Evolutionary conservation across 2,888 invertebrate genomes (phyloP).

Genomic region (Vesta saturnalis): DNA sequence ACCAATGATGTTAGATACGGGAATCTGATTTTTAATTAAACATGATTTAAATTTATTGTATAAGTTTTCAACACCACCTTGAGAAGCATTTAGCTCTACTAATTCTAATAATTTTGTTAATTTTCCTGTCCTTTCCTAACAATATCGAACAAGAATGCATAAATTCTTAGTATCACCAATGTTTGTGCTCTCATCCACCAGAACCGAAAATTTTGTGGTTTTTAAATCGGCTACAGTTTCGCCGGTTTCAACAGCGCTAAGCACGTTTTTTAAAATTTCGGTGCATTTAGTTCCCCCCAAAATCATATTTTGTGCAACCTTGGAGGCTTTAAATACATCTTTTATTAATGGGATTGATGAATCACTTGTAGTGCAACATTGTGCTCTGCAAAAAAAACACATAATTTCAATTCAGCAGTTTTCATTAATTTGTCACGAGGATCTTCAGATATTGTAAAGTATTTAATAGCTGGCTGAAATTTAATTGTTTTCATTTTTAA

Average conservation of each 20-base stretch:
- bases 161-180: slow-evolving; percentile 30
- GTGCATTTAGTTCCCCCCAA: slow-evolving; percentile 32
- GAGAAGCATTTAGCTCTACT: too few relatives aligned
- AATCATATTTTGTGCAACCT: slow-evolving; percentile 22
- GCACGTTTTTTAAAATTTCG: too few relatives aligned
- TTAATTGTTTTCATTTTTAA: slow-evolving; percentile 15
- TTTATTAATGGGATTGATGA: slow-evolving; percentile 38
- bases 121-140: slow-evolving; percentile 3
- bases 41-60: too few relatives aligned
- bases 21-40: too few relatives aligned
- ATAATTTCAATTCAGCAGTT: slow-evolving; percentile 34
- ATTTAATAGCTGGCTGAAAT: not conserved
- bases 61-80: too few relatives aligned
- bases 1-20: too few relatives aligned
- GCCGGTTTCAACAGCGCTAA: too few relatives aligned
- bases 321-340: slow-evolving; percentile 24
- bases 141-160: slow-evolving; percentile 27
- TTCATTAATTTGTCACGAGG: slow-evolving; percentile 21
- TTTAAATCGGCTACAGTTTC: slow-evolving; percentile 18
- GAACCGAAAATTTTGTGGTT: slow-evolving; percentile 30
- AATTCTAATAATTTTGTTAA: too few relatives aligned
- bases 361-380: slow-evolving; percentile 36
- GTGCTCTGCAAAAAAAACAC: slow-evolving; percentile 42
- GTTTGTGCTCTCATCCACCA: slow-evolving; percentile 34
- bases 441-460: slow-evolving; percentile 3